phyloP scores from a whole-genome alignment of 2,888 invertebrate species.

The Tethea ocularis region DNA sequence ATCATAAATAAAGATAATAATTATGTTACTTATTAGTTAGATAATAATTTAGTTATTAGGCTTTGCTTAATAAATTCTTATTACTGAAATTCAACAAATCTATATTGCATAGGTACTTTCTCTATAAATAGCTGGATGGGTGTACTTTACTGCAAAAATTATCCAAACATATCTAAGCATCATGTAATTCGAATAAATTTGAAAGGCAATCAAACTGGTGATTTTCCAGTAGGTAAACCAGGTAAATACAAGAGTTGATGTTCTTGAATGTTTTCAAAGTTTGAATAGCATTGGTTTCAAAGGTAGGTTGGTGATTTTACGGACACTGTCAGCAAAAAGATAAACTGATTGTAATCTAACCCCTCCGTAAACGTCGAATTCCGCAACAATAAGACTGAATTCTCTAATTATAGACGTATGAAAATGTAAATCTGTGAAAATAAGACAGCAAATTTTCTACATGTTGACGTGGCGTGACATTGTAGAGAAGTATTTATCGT shows the following conservation, averaged over 20 bases:
- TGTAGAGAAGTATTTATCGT: constrained; percentile 57
- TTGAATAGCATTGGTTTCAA: constrained; percentile 18
- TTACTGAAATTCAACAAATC: too few species aligned
- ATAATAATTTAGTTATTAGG: too few species aligned
- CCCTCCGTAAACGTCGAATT: constrained; percentile 65
- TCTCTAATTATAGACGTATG: constrained; percentile 80
- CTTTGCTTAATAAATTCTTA: too few species aligned
- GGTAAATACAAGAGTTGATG: constrained; percentile 36
- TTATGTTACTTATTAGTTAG: too few species aligned
- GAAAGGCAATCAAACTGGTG: constrained; percentile 18
- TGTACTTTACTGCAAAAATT: background rate
- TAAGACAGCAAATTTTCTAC: constrained; percentile 77
- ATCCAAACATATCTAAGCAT: background rate
- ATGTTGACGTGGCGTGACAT: constrained; percentile 83
- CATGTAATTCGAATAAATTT: background rate
- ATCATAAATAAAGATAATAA: too few species aligned
- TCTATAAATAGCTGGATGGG: too few species aligned
- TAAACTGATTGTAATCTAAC: constrained; percentile 57
- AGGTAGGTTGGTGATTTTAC: constrained; percentile 9
- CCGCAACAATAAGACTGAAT: constrained; percentile 74
- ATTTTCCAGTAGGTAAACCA: constrained; percentile 40
- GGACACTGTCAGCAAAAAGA: constrained; percentile 22
- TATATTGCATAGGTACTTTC: too few species aligned
- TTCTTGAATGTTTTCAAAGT: constrained; percentile 41
- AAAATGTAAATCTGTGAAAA: constrained; percentile 80